phyloP scores from a whole-genome alignment of 2,113 vertebrate species.

The Chrysemys picta region DNA sequence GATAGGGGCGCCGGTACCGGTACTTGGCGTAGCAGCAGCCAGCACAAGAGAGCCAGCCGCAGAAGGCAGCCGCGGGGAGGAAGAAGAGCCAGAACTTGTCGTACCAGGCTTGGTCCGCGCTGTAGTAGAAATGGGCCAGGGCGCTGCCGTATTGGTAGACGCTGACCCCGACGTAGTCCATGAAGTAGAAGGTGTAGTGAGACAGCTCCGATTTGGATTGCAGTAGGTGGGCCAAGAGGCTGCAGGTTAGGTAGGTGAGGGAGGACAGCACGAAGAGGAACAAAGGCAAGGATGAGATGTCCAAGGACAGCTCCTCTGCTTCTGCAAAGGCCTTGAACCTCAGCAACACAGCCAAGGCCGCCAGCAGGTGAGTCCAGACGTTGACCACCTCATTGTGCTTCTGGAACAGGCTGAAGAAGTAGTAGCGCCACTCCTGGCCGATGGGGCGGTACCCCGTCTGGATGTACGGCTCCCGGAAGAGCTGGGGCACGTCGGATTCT shows the following conservation, averaged over 20 bases:
- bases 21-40: constrained; percentile 92
- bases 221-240: constrained; percentile 90
- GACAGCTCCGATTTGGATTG: constrained; percentile 91
- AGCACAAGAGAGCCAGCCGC: constrained; percentile 89
- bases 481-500: constrained; percentile 84
- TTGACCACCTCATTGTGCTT: constrained; percentile 94
- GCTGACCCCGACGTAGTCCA: constrained; percentile 93
- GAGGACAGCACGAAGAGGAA: constrained; percentile 85
- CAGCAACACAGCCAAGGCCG: constrained; percentile 82
- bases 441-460: constrained; percentile 87
- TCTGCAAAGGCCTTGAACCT: constrained; percentile 85
- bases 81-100: constrained; percentile 85
- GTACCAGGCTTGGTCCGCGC: constrained; percentile 87
- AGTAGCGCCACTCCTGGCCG: constrained; percentile 89
- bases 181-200: constrained; percentile 93
- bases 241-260: constrained; percentile 87
- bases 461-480: constrained; percentile 94
- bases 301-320: constrained; percentile 70
- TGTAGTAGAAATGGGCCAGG: constrained; percentile 91
- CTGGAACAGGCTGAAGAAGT: constrained; percentile 93
- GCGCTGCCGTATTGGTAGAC: constrained; percentile 92
- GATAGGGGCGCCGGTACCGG: constrained; percentile 89
- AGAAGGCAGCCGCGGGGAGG: constrained; percentile 86
- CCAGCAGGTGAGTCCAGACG: constrained; percentile 93
- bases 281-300: constrained; percentile 82